These are phyloP conservation scores for Balaenoptera acutorostrata DNA, from an alignment of 2,113 vertebrate genomes.

Conservation along the genomic window DNA sequence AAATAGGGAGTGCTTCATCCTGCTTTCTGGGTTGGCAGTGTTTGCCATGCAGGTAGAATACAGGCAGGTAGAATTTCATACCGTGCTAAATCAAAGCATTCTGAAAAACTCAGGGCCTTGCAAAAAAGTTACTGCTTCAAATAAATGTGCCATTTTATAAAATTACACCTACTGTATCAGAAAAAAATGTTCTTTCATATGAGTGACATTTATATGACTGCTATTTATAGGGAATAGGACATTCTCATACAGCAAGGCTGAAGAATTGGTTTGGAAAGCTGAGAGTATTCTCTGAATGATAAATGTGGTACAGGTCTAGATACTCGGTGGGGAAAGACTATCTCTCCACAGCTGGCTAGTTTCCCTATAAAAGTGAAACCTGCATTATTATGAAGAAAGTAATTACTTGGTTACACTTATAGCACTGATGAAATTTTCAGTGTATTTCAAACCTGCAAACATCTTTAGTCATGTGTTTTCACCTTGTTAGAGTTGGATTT, in stretches of 20 bases:
- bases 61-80: constrained; percentile 25
- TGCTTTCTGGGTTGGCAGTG: not conserved
- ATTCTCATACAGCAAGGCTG: constrained; percentile 65
- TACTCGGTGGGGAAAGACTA: constrained; percentile 42
- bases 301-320: constrained; percentile 50
- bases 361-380: constrained; percentile 26
- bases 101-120: constrained; percentile 47
- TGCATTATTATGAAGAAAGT: not conserved
- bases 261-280: constrained; percentile 68
- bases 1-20: not conserved
- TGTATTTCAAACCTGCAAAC: not conserved
- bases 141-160: constrained; percentile 72
- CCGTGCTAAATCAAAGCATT: constrained; percentile 48
- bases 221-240: constrained; percentile 70
- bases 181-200: constrained; percentile 46
- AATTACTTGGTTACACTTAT: not conserved
- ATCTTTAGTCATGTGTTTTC: not conserved
- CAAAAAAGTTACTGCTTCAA: constrained; percentile 61
- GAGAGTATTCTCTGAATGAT: constrained; percentile 63
- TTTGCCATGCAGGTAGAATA: not conserved
- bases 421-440: not conserved
- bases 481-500: not conserved
- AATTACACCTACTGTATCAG: constrained; percentile 62
- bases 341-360: not conserved
- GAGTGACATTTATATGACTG: constrained; percentile 73